phyloP scores from a whole-genome alignment of 2,113 vertebrate species.

The Setophaga petechia region DNA sequence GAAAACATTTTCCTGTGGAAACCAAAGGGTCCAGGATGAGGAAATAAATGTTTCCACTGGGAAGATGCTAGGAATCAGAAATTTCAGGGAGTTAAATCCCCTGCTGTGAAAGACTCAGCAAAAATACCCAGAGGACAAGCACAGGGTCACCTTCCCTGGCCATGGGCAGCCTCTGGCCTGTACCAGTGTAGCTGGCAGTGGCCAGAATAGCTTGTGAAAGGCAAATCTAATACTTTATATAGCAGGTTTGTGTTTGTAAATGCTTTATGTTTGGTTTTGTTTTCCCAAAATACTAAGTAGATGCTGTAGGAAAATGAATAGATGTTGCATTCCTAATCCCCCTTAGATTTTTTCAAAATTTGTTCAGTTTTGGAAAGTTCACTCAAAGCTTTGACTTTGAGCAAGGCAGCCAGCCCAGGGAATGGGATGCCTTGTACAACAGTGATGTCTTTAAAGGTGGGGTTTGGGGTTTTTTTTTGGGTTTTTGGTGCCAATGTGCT shows the following conservation, averaged over 20 bases:
- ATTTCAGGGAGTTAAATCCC: not conserved
- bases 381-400: not conserved
- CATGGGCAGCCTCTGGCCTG: not conserved
- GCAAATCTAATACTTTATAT: not conserved
- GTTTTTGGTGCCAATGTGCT: not conserved
- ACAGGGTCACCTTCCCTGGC: not conserved
- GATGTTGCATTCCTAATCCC: not conserved
- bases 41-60: not conserved
- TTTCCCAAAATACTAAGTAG: not conserved
- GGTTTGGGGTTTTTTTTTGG: fast-evolving
- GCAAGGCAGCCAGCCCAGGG: not conserved
- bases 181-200: not conserved
- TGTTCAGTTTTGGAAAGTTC: not conserved
- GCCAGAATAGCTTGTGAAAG: not conserved
- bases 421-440: no score
- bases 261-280: not conserved
- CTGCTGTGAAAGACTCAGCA: not conserved
- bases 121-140: fast-evolving
- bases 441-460: not conserved
- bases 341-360: not conserved
- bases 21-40: not conserved
- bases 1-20: not conserved
- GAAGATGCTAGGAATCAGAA: not conserved
- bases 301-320: not conserved
- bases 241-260: not conserved